Evolutionary conservation across 2,797 vertebrate genomes (phyloP).

Genomic region (Xenops minutus): DNA sequence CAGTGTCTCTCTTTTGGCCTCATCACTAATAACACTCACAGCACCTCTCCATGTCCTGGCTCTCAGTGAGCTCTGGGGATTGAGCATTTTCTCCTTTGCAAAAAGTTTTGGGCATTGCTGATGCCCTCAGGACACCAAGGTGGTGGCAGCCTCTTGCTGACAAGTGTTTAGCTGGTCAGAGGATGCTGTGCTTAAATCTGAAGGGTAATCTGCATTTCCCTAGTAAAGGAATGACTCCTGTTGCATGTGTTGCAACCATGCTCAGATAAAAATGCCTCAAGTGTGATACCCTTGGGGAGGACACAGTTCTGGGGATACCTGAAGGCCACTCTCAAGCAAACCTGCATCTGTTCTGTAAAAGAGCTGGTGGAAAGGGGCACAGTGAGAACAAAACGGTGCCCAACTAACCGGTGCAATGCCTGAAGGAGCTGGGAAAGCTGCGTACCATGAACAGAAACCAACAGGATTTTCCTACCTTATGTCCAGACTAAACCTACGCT

Average conservation of each 20-base stretch:
- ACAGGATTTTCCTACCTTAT: not conserved
- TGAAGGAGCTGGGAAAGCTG: not conserved
- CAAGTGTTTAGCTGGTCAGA: not conserved
- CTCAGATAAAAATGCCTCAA: not conserved
- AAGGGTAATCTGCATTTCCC: not conserved
- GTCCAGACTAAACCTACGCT: not conserved
- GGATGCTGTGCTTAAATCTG: not conserved
- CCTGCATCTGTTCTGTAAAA: not conserved
- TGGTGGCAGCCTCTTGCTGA: not conserved
- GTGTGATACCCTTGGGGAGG: not conserved
- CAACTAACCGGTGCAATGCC: not conserved
- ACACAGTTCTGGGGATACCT: not conserved
- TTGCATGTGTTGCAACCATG: accelerated
- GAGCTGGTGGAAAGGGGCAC: not conserved
- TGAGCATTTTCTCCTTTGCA: not conserved
- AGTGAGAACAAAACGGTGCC: not conserved
- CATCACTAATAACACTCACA: not conserved
- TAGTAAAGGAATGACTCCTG: not conserved
- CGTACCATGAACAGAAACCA: not conserved
- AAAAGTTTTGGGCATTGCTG: not conserved
- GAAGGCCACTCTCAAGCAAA: not conserved
- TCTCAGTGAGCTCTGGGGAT: not conserved
- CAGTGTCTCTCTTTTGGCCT: not conserved
- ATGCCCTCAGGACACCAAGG: not conserved
- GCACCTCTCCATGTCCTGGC: not conserved